A percentile compares a stretch with the other conserved stretches of the same genome.
These are phyloP conservation scores for Athalia rosae DNA, from an alignment of 2,888 invertebrate species.

Conservation along the genomic window DNA sequence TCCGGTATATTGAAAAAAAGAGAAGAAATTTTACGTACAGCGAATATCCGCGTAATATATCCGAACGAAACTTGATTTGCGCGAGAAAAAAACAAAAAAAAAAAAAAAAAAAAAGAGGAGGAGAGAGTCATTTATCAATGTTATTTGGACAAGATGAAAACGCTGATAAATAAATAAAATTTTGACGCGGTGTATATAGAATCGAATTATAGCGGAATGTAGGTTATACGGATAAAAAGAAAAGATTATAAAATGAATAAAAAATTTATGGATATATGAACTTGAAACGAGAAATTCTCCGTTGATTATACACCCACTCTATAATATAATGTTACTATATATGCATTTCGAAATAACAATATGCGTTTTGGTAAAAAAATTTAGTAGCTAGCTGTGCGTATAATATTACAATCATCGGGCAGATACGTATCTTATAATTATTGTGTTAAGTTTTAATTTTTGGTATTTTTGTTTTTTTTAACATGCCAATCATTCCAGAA, in stretches of 20 bases:
- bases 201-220: neutral
- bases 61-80: too few species aligned
- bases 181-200: neutral
- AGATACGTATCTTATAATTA: constrained; percentile 27
- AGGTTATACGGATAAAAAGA: neutral
- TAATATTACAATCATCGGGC: neutral
- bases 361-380: neutral
- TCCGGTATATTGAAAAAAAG: too few species aligned
- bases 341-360: neutral
- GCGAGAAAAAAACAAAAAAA: too few species aligned
- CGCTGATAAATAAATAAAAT: neutral
- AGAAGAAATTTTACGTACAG: too few species aligned
- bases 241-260: neutral
- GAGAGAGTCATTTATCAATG: too few species aligned
- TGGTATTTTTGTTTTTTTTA: too few species aligned
- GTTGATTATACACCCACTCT: too few species aligned
- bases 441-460: constrained; percentile 55
- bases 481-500: constrained; percentile 59
- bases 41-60: too few species aligned
- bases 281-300: too few species aligned
- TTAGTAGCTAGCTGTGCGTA: neutral
- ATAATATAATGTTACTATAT: too few species aligned
- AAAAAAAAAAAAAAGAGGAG: too few species aligned
- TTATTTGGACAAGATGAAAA: neutral
- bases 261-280: neutral